Evolutionary conservation across 2,797 vertebrate species (phyloP).

Genomic region (Chiroxiphia lanceolata): DNA sequence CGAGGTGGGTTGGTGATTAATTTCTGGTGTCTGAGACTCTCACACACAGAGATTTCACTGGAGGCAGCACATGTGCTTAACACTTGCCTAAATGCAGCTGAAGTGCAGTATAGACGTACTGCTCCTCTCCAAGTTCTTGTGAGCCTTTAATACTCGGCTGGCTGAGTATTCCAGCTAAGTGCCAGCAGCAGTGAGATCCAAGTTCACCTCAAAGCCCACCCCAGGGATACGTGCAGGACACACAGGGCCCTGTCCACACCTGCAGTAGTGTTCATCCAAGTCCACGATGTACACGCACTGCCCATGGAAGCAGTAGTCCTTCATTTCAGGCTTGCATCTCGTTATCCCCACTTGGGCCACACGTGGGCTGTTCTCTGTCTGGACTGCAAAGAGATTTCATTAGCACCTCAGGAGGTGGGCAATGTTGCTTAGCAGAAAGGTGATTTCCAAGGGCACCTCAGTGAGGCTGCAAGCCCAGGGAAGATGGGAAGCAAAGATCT

Average conservation of each 20-base stretch:
- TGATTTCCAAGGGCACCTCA: not conserved
- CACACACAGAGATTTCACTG: not conserved
- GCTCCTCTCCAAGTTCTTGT: not conserved
- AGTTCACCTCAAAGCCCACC: not conserved
- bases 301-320: slow-evolving; percentile 79
- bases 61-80: not conserved
- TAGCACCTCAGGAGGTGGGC: not conserved
- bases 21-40: not conserved
- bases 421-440: not conserved
- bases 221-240: not conserved
- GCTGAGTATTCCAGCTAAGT: not conserved
- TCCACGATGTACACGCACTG: slow-evolving; percentile 77
- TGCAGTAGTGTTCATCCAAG: slow-evolving; percentile 73
- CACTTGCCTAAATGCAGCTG: not conserved
- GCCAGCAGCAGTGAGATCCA: not conserved
- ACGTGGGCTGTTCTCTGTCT: slow-evolving; percentile 66
- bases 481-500: not conserved
- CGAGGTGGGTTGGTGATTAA: not conserved
- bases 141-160: not conserved
- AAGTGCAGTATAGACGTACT: fast-evolving
- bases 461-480: not conserved
- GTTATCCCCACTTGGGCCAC: slow-evolving; percentile 69
- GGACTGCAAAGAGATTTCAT: slow-evolving; percentile 59
- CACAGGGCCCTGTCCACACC: not conserved
- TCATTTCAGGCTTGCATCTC: slow-evolving; percentile 70